Conservation (phyloP, 2,797 vertebrate species). For the Chaenodraco wilsoni region DNA sequence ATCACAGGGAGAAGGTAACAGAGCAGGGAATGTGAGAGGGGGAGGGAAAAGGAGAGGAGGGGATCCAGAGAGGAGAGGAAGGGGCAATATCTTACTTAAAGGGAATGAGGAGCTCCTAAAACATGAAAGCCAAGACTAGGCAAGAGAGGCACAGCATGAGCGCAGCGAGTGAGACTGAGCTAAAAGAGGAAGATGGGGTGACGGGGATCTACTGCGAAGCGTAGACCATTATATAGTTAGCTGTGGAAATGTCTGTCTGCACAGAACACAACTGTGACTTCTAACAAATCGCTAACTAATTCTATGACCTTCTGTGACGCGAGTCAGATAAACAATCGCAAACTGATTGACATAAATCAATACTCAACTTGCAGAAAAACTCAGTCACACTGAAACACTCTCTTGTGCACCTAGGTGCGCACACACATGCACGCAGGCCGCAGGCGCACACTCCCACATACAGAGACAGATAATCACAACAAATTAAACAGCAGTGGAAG, state of each 20-base stretch:
- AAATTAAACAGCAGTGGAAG: constrained; percentile 49
- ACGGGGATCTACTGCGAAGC: constrained; percentile 54
- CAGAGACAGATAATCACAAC: constrained; percentile 38
- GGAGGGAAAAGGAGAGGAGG: constrained; percentile 17
- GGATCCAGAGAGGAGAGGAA: constrained; percentile 34
- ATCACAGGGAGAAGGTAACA: constrained; percentile 49
- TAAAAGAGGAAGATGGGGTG: constrained; percentile 67
- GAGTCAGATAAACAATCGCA: constrained; percentile 48
- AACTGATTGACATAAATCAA: constrained; percentile 37
- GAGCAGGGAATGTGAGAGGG: constrained; percentile 26
- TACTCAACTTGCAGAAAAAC: constrained; percentile 1
- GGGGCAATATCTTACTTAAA: constrained; percentile 63
- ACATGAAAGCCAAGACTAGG: constrained; percentile 68
- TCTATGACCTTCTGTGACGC: constrained; percentile 41
- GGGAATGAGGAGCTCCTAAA: constrained; percentile 67
- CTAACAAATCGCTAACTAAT: constrained; percentile 23
- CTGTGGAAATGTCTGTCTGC: constrained; percentile 60
- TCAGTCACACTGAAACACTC: constrained; percentile 4
- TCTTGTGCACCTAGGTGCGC: constrained; percentile 15
- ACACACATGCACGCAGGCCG: background rate
- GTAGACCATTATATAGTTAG: constrained; percentile 55
- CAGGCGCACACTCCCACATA: constrained; percentile 21
- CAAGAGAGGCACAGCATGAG: constrained; percentile 58
- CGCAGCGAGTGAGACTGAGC: constrained; percentile 47
- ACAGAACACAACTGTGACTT: constrained; percentile 38